phyloP scores from a whole-genome alignment of 2,797 vertebrate genomes.

The Melanogrammus aeglefinus region DNA sequence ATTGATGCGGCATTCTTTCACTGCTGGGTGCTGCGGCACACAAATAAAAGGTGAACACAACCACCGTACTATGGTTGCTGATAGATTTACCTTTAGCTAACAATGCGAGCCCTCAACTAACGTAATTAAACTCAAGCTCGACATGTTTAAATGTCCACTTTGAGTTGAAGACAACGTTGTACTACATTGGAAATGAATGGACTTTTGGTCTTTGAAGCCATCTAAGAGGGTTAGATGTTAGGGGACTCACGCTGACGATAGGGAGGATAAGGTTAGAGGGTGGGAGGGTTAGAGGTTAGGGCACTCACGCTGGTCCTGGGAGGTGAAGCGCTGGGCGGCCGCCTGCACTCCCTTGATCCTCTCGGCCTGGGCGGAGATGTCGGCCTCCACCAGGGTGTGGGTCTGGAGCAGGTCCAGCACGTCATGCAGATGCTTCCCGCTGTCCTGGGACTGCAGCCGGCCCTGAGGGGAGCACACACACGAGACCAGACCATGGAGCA shows the following conservation, averaged over 20 bases:
- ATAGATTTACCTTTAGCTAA: background rate
- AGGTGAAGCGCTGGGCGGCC: conserved; percentile 81
- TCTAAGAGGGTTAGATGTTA: background rate
- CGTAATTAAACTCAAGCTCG: background rate
- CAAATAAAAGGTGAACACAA: background rate
- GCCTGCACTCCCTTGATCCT: conserved; percentile 81
- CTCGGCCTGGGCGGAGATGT: conserved; percentile 90
- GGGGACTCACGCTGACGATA: background rate
- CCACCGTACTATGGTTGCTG: background rate
- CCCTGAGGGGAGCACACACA: conserved; percentile 67
- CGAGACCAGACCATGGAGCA: background rate
- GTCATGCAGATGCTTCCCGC: conserved; percentile 89
- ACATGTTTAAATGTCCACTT: background rate
- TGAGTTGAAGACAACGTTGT: background rate
- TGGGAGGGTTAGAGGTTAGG: background rate
- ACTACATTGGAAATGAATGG: background rate
- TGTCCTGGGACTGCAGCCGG: conserved; percentile 88
- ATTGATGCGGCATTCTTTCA: background rate
- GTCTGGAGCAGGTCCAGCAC: conserved; percentile 93
- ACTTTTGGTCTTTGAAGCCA: background rate
- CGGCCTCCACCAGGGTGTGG: conserved; percentile 89
- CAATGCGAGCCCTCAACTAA: background rate
- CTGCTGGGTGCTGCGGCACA: background rate
- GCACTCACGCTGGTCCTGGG: conserved; percentile 76
- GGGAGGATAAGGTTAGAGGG: too few species aligned